Percentiles rank a stretch among this genome's conserved stretches.
Conservation (phyloP, 2,797 vertebrate genomes). For the Centropyge bicolor region DNA sequence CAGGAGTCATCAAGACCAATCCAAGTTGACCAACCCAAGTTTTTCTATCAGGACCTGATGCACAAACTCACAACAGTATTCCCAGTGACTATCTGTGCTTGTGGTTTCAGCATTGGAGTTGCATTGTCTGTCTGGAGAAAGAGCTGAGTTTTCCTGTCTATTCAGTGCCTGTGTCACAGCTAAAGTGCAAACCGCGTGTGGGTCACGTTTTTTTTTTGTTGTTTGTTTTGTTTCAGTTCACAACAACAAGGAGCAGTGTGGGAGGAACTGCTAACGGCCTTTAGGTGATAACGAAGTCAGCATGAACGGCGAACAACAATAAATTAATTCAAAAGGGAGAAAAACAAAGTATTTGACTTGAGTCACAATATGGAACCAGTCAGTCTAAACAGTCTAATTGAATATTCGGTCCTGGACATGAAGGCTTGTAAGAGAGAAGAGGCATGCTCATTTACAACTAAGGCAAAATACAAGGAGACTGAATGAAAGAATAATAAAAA, state of each 20-base stretch:
- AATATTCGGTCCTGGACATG: slow-evolving; percentile 43
- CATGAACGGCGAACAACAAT: slow-evolving; percentile 40
- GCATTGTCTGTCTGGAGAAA: slow-evolving; percentile 56
- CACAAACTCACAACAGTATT: slow-evolving; percentile 30
- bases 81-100: slow-evolving; percentile 57
- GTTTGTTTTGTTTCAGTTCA: slow-evolving; percentile 48
- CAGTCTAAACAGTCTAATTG: slow-evolving; percentile 56
- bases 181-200: slow-evolving; percentile 72
- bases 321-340: slow-evolving; percentile 39
- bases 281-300: slow-evolving; percentile 59
- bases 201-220: slow-evolving; percentile 30
- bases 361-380: slow-evolving; percentile 61
- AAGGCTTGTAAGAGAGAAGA: slow-evolving; percentile 47
- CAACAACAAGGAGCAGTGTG: slow-evolving; percentile 59
- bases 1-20: slow-evolving; percentile 43
- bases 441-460: slow-evolving; percentile 53
- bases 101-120: slow-evolving; percentile 63
- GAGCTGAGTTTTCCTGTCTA: slow-evolving; percentile 49
- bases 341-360: slow-evolving; percentile 52
- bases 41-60: slow-evolving; percentile 32
- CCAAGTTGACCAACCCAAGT: slow-evolving; percentile 1
- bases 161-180: slow-evolving; percentile 78
- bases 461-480: slow-evolving; percentile 56
- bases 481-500: slow-evolving; percentile 11
- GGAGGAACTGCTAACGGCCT: slow-evolving; percentile 63